Evolutionary conservation across 2,113 vertebrate species (phyloP).

Genomic region (Carassius gibelio): DNA sequence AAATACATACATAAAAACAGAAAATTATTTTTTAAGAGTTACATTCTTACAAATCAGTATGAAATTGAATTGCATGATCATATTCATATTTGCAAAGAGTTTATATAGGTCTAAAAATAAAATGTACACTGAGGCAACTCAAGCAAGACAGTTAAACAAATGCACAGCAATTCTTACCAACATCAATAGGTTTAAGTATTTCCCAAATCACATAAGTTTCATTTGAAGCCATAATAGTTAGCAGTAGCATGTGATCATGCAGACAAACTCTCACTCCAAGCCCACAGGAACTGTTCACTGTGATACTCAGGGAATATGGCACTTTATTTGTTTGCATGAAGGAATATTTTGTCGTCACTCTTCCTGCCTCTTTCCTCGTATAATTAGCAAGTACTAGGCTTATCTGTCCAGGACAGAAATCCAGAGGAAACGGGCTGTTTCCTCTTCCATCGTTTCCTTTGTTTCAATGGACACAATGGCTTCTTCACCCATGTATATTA

Average conservation of each 20-base stretch:
- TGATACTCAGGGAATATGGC: conserved; percentile 64
- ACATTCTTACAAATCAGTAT: too few relatives aligned
- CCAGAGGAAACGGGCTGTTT: conserved; percentile 82
- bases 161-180: conserved; percentile 65
- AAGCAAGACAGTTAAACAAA: conserved; percentile 35
- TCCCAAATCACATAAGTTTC: conserved; percentile 70
- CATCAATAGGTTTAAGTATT: conserved; percentile 69
- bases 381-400: conserved; percentile 87
- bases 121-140: background rate
- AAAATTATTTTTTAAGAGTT: too few relatives aligned
- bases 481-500: conserved; percentile 44
- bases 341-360: conserved; percentile 89
- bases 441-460: conserved; percentile 93
- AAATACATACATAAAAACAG: background rate
- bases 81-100: background rate
- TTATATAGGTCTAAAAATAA: background rate
- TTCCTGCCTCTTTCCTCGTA: conserved; percentile 91
- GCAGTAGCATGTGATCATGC: conserved; percentile 39
- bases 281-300: conserved; percentile 47
- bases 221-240: conserved; percentile 80
- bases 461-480: conserved; percentile 74
- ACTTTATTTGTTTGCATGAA: conserved; percentile 65
- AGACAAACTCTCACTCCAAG: conserved; percentile 24
- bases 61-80: background rate
- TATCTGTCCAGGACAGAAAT: conserved; percentile 89